A percentile compares a stretch with the other conserved stretches of the same genome.
These are phyloP conservation scores for Drosophila gaucha DNA, from an alignment of 2,888 invertebrate species.

Conservation along the genomic window DNA sequence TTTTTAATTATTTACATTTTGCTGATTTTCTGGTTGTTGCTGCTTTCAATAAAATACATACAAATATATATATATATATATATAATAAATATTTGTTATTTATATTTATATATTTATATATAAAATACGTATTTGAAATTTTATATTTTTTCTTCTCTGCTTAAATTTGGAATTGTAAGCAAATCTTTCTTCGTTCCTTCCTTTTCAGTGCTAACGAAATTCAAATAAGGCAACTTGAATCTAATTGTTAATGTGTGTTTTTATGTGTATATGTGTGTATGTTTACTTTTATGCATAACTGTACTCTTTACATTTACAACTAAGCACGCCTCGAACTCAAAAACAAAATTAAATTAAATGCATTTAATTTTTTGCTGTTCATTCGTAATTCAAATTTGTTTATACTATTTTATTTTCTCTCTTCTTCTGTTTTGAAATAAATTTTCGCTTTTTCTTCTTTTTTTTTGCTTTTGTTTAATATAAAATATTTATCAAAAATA, in stretches of 20 bases:
- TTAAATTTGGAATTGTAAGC: conserved; percentile 58
- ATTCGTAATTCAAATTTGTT: conserved; percentile 21
- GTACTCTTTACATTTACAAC: conserved; percentile 36
- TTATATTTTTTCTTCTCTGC: conserved; percentile 22
- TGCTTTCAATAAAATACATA: conserved; percentile 63
- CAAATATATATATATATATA: conserved; percentile 67
- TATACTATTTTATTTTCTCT: conserved; percentile 20
- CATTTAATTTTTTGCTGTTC: conserved; percentile 31
- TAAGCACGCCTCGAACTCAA: conserved; percentile 49
- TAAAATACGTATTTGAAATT: conserved; percentile 63
- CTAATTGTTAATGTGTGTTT: conserved; percentile 60
- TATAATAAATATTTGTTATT: conserved; percentile 48
- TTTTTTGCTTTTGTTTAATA: conserved; percentile 47
- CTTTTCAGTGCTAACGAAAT: conserved; percentile 78
- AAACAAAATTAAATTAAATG: conserved; percentile 48
- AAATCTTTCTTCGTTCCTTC: conserved; percentile 31
- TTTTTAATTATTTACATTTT: conserved; percentile 37
- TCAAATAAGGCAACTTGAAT: conserved; percentile 81
- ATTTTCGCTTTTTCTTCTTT: background rate
- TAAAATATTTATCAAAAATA: conserved; percentile 79
- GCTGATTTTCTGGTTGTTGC: conserved; percentile 12
- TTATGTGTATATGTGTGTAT: conserved; percentile 30
- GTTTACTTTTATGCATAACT: conserved; percentile 36
- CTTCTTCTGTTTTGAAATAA: conserved; percentile 25
- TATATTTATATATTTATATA: conserved; percentile 66